Evolutionary conservation across 2,888 invertebrate species (phyloP), one percentile per base, ranked within the genome.

Genomic region (Trachelus stipa): DNA sequence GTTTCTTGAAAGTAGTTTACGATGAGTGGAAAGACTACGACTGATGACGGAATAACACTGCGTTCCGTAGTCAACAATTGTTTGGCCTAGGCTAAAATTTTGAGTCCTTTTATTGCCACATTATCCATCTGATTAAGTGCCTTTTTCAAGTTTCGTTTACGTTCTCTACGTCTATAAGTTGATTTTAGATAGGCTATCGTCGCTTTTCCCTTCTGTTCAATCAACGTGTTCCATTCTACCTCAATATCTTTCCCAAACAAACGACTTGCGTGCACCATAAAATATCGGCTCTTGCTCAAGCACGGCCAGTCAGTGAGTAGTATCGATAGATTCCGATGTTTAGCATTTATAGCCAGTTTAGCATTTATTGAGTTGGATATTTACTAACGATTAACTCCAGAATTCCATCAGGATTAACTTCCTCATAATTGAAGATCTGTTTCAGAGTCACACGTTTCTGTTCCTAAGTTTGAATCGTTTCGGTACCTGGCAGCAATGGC

Each of bases 161-260:
- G 30, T 34, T 23, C 34, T 34, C 74, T n/a, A n/a, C 74, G 74
- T 40, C 74, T 74, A n/a, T 37, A 74, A 9, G 74, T 74, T 33
- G 37, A 40, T 37, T 35, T 30, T 6, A 75, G 69, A 75, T 23
- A 75, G n/a, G 68, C 75, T 6, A 34, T 12, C 15, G 23, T 30
- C n/a, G 40, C 30, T 56, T 75, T 75, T 40, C 75, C 75, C 69
- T 75, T 75, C 35, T 75, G 15, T 31, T 75, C 75, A 30, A 75
- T 15, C 37, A 75, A 56, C 37, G 30, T 68, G n/a, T 75, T 31
- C 75, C 75, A 75, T 12, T 75, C 68, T 30, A 69, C 37, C 69
- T 75, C 34, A 40, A 68, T n/a, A n/a, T 75, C 34, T 30, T 75
- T 75, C 40, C 75, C 56, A 75, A 75, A n/a, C 33, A 75, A 56